These are phyloP conservation scores for Australoheros facetus DNA, from an alignment of 2,797 vertebrate genomes.

Conservation along the genomic window DNA sequence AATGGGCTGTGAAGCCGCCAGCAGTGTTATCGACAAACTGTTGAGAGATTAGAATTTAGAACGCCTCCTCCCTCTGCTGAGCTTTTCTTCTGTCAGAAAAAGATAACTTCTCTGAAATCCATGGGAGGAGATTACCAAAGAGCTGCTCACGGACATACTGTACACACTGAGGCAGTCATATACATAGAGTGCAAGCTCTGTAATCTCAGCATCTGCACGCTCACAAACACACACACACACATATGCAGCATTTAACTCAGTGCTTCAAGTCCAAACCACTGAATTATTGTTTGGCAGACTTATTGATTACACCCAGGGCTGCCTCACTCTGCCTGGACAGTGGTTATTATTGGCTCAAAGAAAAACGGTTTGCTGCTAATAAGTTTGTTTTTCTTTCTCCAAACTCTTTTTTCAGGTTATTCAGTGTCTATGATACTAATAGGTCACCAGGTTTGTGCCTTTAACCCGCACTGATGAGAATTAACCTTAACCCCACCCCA, in stretches of 20 bases:
- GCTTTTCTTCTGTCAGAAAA: constrained; percentile 46
- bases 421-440: neutral
- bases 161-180: neutral
- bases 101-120: constrained; percentile 45
- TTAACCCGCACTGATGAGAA: neutral
- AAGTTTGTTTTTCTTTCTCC: neutral
- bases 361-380: neutral
- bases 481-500: neutral
- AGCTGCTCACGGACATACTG: constrained; percentile 13
- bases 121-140: constrained; percentile 36
- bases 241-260: neutral
- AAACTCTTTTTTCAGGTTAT: neutral
- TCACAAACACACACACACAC: neutral
- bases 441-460: neutral
- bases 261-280: neutral
- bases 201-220: constrained; percentile 1
- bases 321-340: neutral
- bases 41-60: constrained; percentile 65
- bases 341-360: neutral
- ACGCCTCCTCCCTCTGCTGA: constrained; percentile 42
- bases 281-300: constrained; percentile 13
- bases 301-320: constrained; percentile 34
- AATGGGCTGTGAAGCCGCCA: constrained; percentile 37
- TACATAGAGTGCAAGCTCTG: neutral
- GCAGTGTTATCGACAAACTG: constrained; percentile 56